Evolutionary conservation across 2,888 invertebrate genomes (phyloP), one percentile per base, ranked within the genome.

Genomic region (Chirona hameri): DNA sequence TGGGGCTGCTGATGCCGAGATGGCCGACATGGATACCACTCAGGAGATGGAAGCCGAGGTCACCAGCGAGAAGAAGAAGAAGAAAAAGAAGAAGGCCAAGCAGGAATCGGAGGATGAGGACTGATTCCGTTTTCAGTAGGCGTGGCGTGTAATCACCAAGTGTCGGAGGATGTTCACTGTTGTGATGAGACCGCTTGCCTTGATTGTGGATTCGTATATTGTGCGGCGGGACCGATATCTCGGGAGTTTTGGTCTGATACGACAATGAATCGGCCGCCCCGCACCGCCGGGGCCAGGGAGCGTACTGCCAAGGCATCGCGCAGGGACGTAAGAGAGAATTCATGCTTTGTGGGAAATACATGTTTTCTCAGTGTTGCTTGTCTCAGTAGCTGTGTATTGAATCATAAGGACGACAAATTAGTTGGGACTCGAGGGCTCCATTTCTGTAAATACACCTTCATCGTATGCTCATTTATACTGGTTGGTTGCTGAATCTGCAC

Each of bases 51-150:
- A 52, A 4, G 27, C 76, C 9, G 80, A 39, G 24, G 24, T 24
- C 2, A 76, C 46, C 27, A 79, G 55, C 79, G 83, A 84, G 82
- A 84, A 84, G 81, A 84, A 84, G 76, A 84, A 84, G 65, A 84
- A 84, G 79, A 84, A 84, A 72, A 83, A 83, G 79, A 84, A 83
- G 82, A 81, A 83, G 14, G 48, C 57, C 10, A 29, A 83, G 31
- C 48, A 81, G 24, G 82, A 52, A 52, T 4, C 52, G 7, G 52
- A 52, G 52, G 52, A 52, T 12, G 52, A 52, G 5, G 52, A 52
- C 52, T 52, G 52, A 52, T 52, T 52, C 52, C 52, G 10, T 52
- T 52, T 52, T 52, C 52, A 52, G 52, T 52, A 52, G 52, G 52
- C 18, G 39, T 52, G 52, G 10, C 52, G 52, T 52, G 52, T 18